phyloP scores from a whole-genome alignment of 30 jellyfish, hydroid and myxozoan genomes.

The Hydra vulgaris region DNA sequence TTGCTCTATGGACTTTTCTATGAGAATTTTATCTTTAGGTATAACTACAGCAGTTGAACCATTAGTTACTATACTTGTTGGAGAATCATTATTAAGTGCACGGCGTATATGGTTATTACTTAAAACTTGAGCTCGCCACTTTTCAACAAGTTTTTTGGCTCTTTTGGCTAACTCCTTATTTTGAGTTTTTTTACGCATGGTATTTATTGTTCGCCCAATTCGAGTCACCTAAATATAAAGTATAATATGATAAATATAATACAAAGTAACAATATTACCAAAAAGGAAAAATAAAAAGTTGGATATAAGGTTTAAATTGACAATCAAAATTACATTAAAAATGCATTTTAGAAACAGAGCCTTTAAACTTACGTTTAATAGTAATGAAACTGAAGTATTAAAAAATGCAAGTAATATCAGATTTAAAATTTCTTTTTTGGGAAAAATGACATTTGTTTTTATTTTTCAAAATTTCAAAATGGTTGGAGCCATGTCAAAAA shows the following conservation, averaged over 20 bases:
- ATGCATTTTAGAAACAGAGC: too few species aligned
- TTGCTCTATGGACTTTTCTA: not conserved
- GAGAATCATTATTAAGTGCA: not conserved
- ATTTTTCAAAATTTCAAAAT: too few species aligned
- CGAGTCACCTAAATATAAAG: slow-evolving; percentile 66
- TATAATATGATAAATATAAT: not conserved
- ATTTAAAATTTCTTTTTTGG: too few species aligned
- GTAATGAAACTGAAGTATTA: too few species aligned
- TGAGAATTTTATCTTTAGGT: not conserved
- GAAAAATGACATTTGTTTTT: too few species aligned
- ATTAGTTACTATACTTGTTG: not conserved
- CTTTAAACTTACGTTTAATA: too few species aligned
- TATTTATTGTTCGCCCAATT: slow-evolving; percentile 68
- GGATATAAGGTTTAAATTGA: too few species aligned
- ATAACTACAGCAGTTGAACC: not conserved
- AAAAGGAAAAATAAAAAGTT: too few species aligned
- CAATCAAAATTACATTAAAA: too few species aligned
- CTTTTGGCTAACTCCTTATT: slow-evolving; percentile 84
- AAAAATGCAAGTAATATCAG: too few species aligned
- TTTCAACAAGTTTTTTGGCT: slow-evolving; percentile 67
- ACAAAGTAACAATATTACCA: not conserved
- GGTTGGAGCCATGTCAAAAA: too few species aligned
- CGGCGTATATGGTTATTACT: not conserved
- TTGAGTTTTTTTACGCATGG: slow-evolving; percentile 72
- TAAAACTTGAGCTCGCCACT: slow-evolving; percentile 47